Evolutionary conservation across 2,797 vertebrate species (phyloP), one percentile per base, ranked within the genome.

Genomic region (Anabas testudineus): DNA sequence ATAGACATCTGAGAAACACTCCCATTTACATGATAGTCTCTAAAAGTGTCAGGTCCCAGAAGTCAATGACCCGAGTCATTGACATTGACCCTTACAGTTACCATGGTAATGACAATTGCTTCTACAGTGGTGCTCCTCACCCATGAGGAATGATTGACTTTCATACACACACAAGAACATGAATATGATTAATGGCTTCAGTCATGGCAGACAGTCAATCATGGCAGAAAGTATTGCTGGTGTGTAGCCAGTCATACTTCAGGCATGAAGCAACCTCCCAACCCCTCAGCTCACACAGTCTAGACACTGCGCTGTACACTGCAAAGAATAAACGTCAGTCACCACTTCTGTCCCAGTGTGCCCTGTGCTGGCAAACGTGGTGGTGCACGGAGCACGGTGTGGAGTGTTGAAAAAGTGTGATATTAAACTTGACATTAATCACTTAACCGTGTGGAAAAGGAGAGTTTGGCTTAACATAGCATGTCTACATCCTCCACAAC

Each of bases 181-280:
- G 15, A 24, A 19, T 18, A 45, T 64, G 67, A 67, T 70, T 46
- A 46, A 70, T 71, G 51, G 34, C 28, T 74, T 65, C 59, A 43
- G 24, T 55, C 65, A 30, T 3, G 18, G 28, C 48, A 24, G 22
- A 58, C 16, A 61, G 72, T 10, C 37, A 39, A 39, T 16, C 37
- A 16, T 12, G 5, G 37, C 37, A 39, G 34, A 6, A 36, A 36
- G 34, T 8, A 36, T 4, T 36, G 8, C 26, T 28, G 26, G 26
- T 28, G 26, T 28, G 26, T 3, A 28, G 26, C 39, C 22, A 10
- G n/a, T 13, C 28, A 42, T 34, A 42, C 12, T 15, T 36, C 4
- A n/a, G 5, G 37, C 37, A 39, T 2, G 3, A 30, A 32, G 45
- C 52, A n/a, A 16, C 13, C 6, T 13, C 53, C 8, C 49, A 18